Evolutionary conservation across 1,140 invertebrate genomes (phyloP).

Genomic region (Drosophila orosa): DNA sequence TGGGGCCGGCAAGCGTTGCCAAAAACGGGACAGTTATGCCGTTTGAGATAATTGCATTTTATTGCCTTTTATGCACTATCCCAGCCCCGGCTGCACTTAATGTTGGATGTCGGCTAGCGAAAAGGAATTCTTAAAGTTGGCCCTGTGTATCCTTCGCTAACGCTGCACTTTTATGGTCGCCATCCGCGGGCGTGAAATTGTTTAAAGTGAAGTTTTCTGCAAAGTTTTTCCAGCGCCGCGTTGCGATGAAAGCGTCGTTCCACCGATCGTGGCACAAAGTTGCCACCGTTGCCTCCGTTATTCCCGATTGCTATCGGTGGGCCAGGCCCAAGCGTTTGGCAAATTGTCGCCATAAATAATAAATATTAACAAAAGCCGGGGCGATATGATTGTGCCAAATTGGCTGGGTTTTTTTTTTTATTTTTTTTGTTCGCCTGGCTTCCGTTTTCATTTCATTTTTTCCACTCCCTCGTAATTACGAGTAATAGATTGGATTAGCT

Average conservation of each 20-base stretch:
- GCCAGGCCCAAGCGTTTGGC: constrained; percentile 38
- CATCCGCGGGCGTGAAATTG: constrained; percentile 64
- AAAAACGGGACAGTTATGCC: constrained; percentile 77
- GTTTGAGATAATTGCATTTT: constrained; percentile 81
- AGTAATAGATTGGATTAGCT: constrained; percentile 43
- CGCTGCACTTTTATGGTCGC: constrained; percentile 63
- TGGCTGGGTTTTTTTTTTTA: constrained; percentile 10
- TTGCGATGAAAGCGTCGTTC: constrained; percentile 28
- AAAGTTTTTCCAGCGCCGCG: constrained; percentile 24
- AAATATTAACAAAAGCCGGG: constrained; percentile 49
- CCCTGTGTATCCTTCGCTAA: constrained; percentile 38
- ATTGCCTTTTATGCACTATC: constrained; percentile 76
- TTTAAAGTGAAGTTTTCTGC: constrained; percentile 53
- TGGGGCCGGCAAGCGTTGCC: constrained; percentile 73
- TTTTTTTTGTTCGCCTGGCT: neutral
- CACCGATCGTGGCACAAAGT: constrained; percentile 47
- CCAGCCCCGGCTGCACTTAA: constrained; percentile 61
- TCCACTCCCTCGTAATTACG: constrained; percentile 6
- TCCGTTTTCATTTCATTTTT: constrained; percentile 26
- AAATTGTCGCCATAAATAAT: constrained; percentile 58
- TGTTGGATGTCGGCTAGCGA: constrained; percentile 44
- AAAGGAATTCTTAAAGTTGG: constrained; percentile 66
- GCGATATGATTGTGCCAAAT: constrained; percentile 50
- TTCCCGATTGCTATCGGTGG: constrained; percentile 28
- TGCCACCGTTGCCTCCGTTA: constrained; percentile 7